Conservation (phyloP, 2,888 invertebrate species). For the Eristalis tenax region DNA sequence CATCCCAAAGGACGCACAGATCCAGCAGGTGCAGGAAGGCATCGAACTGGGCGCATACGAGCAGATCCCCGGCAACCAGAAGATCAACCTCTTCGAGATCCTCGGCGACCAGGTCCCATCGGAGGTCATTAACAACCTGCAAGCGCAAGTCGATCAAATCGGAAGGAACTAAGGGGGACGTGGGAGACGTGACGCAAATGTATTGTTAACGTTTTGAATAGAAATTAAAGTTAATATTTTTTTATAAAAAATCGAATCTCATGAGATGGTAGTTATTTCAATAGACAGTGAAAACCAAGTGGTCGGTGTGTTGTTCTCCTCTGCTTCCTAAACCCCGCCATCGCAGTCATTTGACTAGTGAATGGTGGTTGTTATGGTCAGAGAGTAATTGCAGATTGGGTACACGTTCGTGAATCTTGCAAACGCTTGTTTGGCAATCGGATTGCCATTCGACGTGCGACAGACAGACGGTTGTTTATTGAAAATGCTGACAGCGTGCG, state of each 20-base stretch:
- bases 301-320: slow-evolving; percentile 4
- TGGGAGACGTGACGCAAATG: neutral
- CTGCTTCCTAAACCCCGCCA: neutral
- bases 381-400: slow-evolving; percentile 12
- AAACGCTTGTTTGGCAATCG: slow-evolving; percentile 2
- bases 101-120: slow-evolving; percentile 92
- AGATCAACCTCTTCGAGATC: slow-evolving; percentile 91
- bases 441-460: neutral
- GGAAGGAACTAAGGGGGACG: slow-evolving; percentile 84
- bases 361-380: neutral
- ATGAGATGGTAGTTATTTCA: neutral
- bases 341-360: neutral
- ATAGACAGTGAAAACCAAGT: neutral
- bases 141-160: slow-evolving; percentile 91
- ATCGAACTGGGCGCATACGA: slow-evolving; percentile 93
- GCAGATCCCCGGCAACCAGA: slow-evolving; percentile 92
- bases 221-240: slow-evolving; percentile 11
- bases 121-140: slow-evolving; percentile 93
- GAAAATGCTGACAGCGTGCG: neutral
- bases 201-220: slow-evolving; percentile 18
- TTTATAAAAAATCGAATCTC: neutral
- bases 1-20: slow-evolving; percentile 92
- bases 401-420: slow-evolving; percentile 13
- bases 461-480: neutral
- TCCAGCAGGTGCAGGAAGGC: slow-evolving; percentile 93